Percentiles rank a stretch among this genome's conserved stretches.
These are phyloP conservation scores for Hemicrepidius hirtus DNA, from an alignment of 2,888 invertebrate species.

Conservation along the genomic window DNA sequence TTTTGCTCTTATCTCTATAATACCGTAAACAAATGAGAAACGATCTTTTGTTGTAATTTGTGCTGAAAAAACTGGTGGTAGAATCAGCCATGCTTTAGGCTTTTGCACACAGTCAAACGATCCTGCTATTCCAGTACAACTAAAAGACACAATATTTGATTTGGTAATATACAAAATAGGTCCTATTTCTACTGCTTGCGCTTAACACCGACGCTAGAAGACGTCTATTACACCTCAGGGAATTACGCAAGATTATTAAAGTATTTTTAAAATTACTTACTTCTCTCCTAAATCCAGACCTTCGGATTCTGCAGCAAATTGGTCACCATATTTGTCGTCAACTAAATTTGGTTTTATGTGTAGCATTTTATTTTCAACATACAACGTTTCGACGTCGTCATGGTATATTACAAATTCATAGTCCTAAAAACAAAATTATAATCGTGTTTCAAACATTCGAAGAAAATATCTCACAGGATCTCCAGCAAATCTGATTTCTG, in stretches of 20 bases:
- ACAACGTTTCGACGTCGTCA: conserved; percentile 75
- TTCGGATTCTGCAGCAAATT: conserved; percentile 68
- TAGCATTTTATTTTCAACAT: conserved; percentile 74
- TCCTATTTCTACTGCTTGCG: no score
- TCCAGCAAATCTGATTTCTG: conserved; percentile 29
- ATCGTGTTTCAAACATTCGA: neutral
- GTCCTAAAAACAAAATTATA: conserved; percentile 72
- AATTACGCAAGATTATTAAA: no score
- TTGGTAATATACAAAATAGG: no score
- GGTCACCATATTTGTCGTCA: conserved; percentile 74
- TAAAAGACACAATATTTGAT: conserved; percentile 55
- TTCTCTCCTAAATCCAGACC: conserved; percentile 63
- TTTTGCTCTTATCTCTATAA: conserved; percentile 81
- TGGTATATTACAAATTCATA: conserved; percentile 82
- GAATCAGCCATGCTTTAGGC: conserved; percentile 74
- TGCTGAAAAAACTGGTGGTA: conserved; percentile 82
- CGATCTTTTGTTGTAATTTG: conserved; percentile 77
- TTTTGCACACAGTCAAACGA: conserved; percentile 71
- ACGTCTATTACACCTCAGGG: no score
- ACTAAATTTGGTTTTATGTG: conserved; percentile 77
- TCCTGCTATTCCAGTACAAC: conserved; percentile 70
- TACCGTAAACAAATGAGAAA: conserved; percentile 83
- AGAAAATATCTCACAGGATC: conserved; percentile 45
- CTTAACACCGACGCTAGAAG: no score
- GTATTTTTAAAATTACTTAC: conserved; percentile 63